A percentile compares a stretch with the other conserved stretches of the same genome.
These are phyloP conservation scores for Columba janthina DNA, from an alignment of 2,113 vertebrate genomes.

Conservation along the genomic window DNA sequence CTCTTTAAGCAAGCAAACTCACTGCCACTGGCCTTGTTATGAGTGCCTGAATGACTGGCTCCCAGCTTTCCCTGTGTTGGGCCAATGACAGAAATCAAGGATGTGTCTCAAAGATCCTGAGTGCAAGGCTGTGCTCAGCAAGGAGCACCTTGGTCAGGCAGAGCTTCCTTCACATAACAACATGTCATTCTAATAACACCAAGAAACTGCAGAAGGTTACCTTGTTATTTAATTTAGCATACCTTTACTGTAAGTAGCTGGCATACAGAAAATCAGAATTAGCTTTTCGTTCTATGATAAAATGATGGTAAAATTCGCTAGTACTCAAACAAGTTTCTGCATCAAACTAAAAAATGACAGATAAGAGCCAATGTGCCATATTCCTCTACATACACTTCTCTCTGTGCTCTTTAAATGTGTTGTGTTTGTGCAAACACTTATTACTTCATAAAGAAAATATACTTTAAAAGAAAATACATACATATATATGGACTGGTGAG, in stretches of 20 bases:
- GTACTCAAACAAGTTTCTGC: not conserved
- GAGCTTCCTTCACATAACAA: rapidly evolving
- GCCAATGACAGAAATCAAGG: not conserved
- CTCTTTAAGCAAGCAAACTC: not conserved
- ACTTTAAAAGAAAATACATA: not conserved
- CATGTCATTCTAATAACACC: not conserved
- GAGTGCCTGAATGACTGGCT: rapidly evolving
- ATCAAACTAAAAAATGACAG: rapidly evolving
- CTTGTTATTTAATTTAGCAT: not conserved
- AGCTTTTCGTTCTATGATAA: not conserved
- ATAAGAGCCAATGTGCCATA: not conserved
- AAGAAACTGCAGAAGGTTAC: not conserved
- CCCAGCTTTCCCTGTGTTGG: not conserved
- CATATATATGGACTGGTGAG: not conserved
- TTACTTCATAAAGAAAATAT: not conserved
- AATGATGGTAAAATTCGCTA: not conserved
- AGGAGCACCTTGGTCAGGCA: not conserved
- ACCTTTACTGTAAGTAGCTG: not conserved
- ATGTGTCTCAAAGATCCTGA: not conserved
- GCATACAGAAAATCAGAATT: not conserved
- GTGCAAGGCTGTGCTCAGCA: not conserved
- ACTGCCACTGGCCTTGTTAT: not conserved
- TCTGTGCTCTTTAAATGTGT: not conserved
- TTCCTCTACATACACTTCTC: not conserved
- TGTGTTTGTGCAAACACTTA: not conserved